A percentile compares a stretch with the other conserved stretches of the same genome.
These are phyloP conservation scores for Parauchenoglanis punctatus DNA, from an alignment of 2,797 vertebrate genomes.

Conservation along the genomic window DNA sequence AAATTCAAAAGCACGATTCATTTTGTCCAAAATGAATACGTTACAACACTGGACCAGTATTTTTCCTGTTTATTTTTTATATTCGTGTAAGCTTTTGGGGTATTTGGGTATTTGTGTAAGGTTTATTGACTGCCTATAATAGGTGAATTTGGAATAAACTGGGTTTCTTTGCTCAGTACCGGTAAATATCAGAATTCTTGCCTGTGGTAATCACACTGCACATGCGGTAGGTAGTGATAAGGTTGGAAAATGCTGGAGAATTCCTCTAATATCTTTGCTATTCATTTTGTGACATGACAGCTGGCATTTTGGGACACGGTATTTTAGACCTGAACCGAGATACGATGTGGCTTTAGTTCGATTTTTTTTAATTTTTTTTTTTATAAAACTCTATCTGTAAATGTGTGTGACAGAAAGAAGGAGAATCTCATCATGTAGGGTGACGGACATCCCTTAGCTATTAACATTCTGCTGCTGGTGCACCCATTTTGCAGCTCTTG, in stretches of 20 bases:
- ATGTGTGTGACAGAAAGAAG: slow-evolving; percentile 17
- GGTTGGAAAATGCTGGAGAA: neutral
- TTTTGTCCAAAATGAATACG: neutral
- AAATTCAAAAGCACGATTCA: neutral
- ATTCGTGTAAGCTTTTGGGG: neutral
- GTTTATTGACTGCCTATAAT: neutral
- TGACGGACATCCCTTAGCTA: slow-evolving; percentile 62
- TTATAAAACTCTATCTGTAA: slow-evolving; percentile 21
- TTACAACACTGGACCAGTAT: neutral
- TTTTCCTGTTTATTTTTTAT: neutral
- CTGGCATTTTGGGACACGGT: slow-evolving; percentile 2
- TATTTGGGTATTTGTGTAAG: neutral
- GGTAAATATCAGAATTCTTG: slow-evolving; percentile 3
- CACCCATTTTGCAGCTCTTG: slow-evolving; percentile 70
- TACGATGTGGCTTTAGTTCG: neutral
- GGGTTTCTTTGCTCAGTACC: slow-evolving; percentile 1
- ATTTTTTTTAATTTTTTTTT: too few species aligned
- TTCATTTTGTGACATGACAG: slow-evolving; percentile 20
- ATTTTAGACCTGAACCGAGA: slow-evolving; percentile 20
- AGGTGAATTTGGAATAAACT: slow-evolving; percentile 1
- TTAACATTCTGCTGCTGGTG: slow-evolving; percentile 70
- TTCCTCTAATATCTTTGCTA: slow-evolving; percentile 12
- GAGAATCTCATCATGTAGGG: slow-evolving; percentile 33
- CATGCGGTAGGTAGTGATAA: slow-evolving; percentile 12
- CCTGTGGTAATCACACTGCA: slow-evolving; percentile 22